These are phyloP conservation scores for Tipula vernalis DNA, from an alignment of 2,888 invertebrate species.

Conservation along the genomic window DNA sequence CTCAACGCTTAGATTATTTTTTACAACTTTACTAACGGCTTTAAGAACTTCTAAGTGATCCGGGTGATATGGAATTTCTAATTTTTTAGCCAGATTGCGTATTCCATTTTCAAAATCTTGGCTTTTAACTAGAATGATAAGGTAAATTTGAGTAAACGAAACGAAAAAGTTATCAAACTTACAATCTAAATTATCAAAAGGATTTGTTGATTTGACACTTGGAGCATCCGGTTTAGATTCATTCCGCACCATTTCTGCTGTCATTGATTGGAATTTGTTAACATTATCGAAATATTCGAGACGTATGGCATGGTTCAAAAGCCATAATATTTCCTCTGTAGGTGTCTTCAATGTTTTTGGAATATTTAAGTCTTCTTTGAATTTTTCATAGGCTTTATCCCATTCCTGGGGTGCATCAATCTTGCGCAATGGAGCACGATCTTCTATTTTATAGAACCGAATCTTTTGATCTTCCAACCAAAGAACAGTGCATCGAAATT, in stretches of 20 bases:
- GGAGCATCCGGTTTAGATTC: slow-evolving; percentile 48
- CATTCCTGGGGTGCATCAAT: slow-evolving; percentile 51
- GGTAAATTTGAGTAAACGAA: no score
- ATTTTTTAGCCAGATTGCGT: slow-evolving; percentile 58
- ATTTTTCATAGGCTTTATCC: slow-evolving; percentile 57
- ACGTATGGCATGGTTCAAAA: slow-evolving; percentile 70
- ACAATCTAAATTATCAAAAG: slow-evolving; percentile 79
- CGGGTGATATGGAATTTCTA: slow-evolving; percentile 70
- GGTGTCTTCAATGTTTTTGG: slow-evolving; percentile 46
- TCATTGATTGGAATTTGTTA: slow-evolving; percentile 55
- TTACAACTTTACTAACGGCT: slow-evolving; percentile 50
- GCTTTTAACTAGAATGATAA: slow-evolving; percentile 53
- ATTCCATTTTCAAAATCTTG: slow-evolving; percentile 75
- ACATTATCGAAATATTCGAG: slow-evolving; percentile 71
- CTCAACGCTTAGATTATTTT: slow-evolving; percentile 43
- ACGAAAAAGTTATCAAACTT: slow-evolving; percentile 29
- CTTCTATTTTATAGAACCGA: slow-evolving; percentile 72
- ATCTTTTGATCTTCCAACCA: slow-evolving; percentile 95
- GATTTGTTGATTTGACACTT: slow-evolving; percentile 64
- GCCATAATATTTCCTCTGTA: slow-evolving; percentile 69
- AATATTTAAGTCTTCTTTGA: slow-evolving; percentile 62
- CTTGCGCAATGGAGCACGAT: slow-evolving; percentile 59
- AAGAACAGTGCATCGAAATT: slow-evolving; percentile 64
- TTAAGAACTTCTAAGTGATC: slow-evolving; percentile 64
- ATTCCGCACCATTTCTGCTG: slow-evolving; percentile 44